These are phyloP conservation scores for Monochamus saltuarius DNA, from an alignment of 1,140 invertebrate species.

Conservation along the genomic window DNA sequence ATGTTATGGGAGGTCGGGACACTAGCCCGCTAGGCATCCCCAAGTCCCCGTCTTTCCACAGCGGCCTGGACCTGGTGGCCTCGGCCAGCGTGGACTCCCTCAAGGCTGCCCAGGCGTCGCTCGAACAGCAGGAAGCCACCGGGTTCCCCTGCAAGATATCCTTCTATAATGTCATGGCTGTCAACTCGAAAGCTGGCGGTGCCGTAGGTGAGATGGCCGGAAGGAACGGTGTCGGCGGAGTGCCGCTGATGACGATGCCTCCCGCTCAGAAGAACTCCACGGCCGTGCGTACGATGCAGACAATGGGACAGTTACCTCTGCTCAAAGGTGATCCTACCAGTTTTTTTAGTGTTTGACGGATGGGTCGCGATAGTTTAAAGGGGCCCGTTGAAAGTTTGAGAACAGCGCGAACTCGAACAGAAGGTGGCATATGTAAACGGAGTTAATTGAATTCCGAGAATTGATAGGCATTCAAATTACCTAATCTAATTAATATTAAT, in stretches of 20 bases:
- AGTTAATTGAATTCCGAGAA: no score
- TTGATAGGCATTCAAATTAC: no score
- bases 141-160: conserved; percentile 13
- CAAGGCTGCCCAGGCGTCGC: conserved; percentile 45
- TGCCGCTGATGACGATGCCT: conserved; percentile 7
- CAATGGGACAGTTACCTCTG: conserved; percentile 24
- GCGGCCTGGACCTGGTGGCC: conserved; percentile 74
- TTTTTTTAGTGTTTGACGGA: not conserved
- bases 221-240: not conserved
- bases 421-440: no score
- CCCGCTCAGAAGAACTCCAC: conserved; percentile 22
- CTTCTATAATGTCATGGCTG: not conserved
- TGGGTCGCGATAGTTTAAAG: no score
- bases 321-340: conserved; percentile 29
- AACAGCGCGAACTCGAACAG: not conserved
- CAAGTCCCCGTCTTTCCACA: conserved; percentile 82
- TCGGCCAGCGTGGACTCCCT: conserved; percentile 55
- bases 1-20: conserved; percentile 57
- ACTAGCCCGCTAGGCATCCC: conserved; percentile 68
- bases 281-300: conserved; percentile 28
- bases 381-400: no score
- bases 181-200: conserved; percentile 4
- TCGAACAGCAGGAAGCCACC: not conserved
- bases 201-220: not conserved
- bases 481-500: no score